Evolutionary conservation across 2,113 vertebrate species (phyloP).

Genomic region (Takifugu flavidus): DNA sequence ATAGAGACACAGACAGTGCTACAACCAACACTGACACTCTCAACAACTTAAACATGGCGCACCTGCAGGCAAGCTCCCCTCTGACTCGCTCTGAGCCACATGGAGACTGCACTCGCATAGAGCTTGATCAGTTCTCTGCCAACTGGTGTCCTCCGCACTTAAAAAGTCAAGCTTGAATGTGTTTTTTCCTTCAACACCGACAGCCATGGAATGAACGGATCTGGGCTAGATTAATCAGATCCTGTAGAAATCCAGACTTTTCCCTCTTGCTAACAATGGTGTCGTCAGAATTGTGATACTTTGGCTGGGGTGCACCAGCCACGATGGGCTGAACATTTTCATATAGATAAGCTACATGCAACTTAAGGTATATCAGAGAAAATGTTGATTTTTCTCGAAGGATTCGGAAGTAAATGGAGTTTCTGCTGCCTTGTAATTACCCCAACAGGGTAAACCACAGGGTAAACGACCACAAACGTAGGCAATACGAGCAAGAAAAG

Average conservation of each 20-base stretch:
- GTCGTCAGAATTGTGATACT: neutral
- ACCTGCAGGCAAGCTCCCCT: constrained; percentile 62
- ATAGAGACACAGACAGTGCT: constrained; percentile 55
- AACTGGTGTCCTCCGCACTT: constrained; percentile 2
- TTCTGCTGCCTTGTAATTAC: neutral
- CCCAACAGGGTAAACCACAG: too few relatives aligned
- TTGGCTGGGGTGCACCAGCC: constrained; percentile 42
- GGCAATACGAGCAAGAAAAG: too few relatives aligned
- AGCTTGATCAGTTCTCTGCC: neutral
- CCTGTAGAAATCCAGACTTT: constrained; percentile 25
- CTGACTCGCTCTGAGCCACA: constrained; percentile 33
- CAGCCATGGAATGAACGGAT: constrained; percentile 2
- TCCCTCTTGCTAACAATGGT: constrained; percentile 18
- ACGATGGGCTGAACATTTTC: neutral
- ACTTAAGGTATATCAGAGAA: too few relatives aligned
- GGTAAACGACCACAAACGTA: too few relatives aligned
- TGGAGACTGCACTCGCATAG: constrained; percentile 35
- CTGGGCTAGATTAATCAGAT: constrained; percentile 21
- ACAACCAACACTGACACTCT: constrained; percentile 53
- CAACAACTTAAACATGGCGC: constrained; percentile 69
- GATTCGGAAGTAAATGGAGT: neutral
- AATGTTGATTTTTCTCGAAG: too few relatives aligned
- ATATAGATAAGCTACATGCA: too few relatives aligned
- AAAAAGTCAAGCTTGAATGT: neutral
- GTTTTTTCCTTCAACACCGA: neutral